phyloP scores from a whole-genome alignment of 2,888 invertebrate genomes.

The Ormyrus pomaceus region DNA sequence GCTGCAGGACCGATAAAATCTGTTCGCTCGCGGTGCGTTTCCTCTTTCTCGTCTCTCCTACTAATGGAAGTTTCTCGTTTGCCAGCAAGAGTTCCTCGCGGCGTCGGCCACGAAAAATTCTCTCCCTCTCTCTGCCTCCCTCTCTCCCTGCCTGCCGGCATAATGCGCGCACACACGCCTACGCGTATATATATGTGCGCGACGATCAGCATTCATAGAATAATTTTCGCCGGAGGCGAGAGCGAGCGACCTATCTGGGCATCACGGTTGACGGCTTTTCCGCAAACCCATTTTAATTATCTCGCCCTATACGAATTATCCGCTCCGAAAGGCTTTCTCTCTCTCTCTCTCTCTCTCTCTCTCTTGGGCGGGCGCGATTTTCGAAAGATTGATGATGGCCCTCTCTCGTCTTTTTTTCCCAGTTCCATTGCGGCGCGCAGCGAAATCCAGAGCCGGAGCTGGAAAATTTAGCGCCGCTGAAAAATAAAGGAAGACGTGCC shows the following conservation, averaged over 20 bases:
- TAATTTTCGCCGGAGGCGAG: slow-evolving; percentile 66
- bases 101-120: neutral
- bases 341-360: neutral
- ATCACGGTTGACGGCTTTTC: slow-evolving; percentile 67
- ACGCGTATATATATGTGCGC: neutral
- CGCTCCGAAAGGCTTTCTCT: slow-evolving; percentile 58
- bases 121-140: slow-evolving; percentile 15
- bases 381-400: slow-evolving; percentile 56
- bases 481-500: neutral
- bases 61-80: slow-evolving; percentile 71
- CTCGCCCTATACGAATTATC: slow-evolving; percentile 65
- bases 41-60: slow-evolving; percentile 52
- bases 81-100: slow-evolving; percentile 8
- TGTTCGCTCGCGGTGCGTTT: slow-evolving; percentile 44
- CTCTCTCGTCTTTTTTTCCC: slow-evolving; percentile 35
- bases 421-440: neutral
- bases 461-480: slow-evolving; percentile 7
- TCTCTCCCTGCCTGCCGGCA: slow-evolving; percentile 60
- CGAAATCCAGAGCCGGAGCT: slow-evolving; percentile 4
- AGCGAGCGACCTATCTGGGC: slow-evolving; percentile 65
- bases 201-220: slow-evolving; percentile 72
- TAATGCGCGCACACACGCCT: slow-evolving; percentile 59
- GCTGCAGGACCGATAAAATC: slow-evolving; percentile 52
- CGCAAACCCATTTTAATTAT: slow-evolving; percentile 68
- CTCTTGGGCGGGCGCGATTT: slow-evolving; percentile 42